phyloP scores from a whole-genome alignment of 2,113 vertebrate species.

The Dasyprocta punctata region DNA sequence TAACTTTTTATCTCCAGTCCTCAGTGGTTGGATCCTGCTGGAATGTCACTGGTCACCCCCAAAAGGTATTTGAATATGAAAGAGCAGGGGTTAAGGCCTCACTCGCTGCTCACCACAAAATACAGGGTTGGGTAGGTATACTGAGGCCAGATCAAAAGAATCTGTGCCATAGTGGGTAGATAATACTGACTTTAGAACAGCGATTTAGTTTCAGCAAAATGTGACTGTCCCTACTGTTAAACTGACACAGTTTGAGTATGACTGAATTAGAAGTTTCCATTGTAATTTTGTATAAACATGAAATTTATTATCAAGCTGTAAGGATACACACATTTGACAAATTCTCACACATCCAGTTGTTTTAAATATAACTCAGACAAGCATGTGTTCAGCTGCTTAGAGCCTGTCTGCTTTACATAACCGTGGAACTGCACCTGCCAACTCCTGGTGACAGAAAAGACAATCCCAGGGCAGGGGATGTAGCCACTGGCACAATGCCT shows the following conservation, averaged over 20 bases:
- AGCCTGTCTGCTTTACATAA: neutral
- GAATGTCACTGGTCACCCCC: neutral
- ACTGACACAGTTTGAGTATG: neutral
- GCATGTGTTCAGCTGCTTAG: neutral
- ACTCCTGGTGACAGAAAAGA: neutral
- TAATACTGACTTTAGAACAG: neutral
- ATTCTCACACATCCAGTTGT: neutral
- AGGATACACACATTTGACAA: neutral
- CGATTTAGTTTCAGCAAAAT: neutral
- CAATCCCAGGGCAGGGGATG: neutral
- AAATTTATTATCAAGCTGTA: neutral
- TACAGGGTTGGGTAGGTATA: neutral
- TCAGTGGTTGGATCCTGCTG: neutral
- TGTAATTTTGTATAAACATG: neutral
- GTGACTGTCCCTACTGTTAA: neutral
- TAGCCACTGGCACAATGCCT: too few relatives aligned
- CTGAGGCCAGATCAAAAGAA: neutral
- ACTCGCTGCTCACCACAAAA: neutral
- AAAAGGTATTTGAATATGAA: neutral
- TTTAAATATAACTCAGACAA: neutral
- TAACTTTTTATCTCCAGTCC: neutral
- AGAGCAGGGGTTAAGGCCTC: neutral
- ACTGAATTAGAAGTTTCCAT: neutral
- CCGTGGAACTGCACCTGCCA: neutral
- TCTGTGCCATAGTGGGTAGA: neutral